Percentiles rank a stretch among this genome's conserved stretches.
These are phyloP conservation scores for Dryococelus australis DNA, from an alignment of 2,888 invertebrate species.

Conservation along the genomic window DNA sequence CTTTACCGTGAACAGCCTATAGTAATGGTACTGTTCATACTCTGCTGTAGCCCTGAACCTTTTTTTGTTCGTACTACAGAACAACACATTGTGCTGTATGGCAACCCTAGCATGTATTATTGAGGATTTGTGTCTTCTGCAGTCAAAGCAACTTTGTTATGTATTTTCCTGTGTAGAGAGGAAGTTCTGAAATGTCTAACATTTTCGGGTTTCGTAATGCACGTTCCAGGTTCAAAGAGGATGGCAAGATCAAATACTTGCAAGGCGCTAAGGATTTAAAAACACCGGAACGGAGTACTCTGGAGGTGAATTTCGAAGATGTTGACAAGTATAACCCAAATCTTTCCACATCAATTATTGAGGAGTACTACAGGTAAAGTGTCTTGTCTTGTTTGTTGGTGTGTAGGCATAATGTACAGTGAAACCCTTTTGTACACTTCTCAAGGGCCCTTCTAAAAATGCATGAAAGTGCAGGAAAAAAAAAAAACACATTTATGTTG, in stretches of 20 bases:
- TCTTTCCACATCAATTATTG: constrained; percentile 89
- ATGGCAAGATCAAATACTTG: constrained; percentile 86
- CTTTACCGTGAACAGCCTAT: too few species aligned
- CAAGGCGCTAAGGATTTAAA: constrained; percentile 80
- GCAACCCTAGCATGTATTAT: too few species aligned
- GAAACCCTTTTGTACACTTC: not conserved
- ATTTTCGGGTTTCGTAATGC: too few species aligned
- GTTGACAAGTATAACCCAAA: constrained; percentile 93
- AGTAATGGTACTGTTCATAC: too few species aligned
- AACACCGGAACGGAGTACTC: constrained; percentile 89
- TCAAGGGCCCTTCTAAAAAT: not conserved
- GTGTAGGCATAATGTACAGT: not conserved
- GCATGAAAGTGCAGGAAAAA: not conserved
- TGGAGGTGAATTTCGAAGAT: constrained; percentile 93
- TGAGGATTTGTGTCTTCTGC: too few species aligned
- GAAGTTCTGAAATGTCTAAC: too few species aligned
- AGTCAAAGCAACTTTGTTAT: too few species aligned
- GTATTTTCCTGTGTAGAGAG: too few species aligned
- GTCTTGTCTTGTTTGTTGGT: not conserved
- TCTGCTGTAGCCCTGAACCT: too few species aligned
- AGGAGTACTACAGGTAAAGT: constrained; percentile 85
- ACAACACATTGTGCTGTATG: too few species aligned
- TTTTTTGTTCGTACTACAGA: too few species aligned
- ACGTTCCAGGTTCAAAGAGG: constrained; percentile 76
- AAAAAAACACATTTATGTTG: not conserved